A percentile compares a stretch with the other conserved stretches of the same genome.
Evolutionary conservation across 2,888 invertebrate genomes (phyloP).

Genomic region (Cheilosia pagana): DNA sequence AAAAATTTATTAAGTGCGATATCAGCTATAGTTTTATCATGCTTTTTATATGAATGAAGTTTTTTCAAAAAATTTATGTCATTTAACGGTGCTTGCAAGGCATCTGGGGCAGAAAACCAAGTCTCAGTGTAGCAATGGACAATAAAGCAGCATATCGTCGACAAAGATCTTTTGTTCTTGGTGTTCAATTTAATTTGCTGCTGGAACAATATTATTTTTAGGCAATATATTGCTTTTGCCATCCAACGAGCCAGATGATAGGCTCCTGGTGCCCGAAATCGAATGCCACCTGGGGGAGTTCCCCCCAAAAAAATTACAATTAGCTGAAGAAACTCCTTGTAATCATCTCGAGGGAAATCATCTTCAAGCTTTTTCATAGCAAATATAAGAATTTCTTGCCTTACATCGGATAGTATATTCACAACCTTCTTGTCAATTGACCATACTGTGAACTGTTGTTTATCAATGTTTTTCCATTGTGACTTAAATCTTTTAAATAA

Average conservation of each 20-base stretch:
- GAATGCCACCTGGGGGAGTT: constrained; percentile 14
- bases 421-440: neutral
- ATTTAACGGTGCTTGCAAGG: neutral
- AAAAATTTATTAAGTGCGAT: constrained; percentile 1
- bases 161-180: constrained; percentile 39
- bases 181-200: constrained; percentile 39
- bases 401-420: constrained; percentile 18
- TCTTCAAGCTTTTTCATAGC: constrained; percentile 9
- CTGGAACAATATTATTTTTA: constrained; percentile 51
- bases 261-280: constrained; percentile 32
- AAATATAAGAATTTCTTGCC: constrained; percentile 15
- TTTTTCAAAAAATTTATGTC: constrained; percentile 6
- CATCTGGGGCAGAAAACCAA: constrained; percentile 27
- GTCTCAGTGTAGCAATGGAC: constrained; percentile 29
- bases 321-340: constrained; percentile 24
- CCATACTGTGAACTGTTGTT: neutral
- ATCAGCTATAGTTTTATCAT: constrained; percentile 20
- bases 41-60: constrained; percentile 15
- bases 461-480: constrained; percentile 17
- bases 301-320: constrained; percentile 25
- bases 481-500: constrained; percentile 25
- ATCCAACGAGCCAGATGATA: constrained; percentile 38
- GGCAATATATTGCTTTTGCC: constrained; percentile 55
- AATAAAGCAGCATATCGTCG: constrained; percentile 51
- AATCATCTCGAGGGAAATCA: constrained; percentile 18